Base-by-base conservation (phyloP, 2,888 invertebrate genomes). In the Spodoptera picta region DNA sequence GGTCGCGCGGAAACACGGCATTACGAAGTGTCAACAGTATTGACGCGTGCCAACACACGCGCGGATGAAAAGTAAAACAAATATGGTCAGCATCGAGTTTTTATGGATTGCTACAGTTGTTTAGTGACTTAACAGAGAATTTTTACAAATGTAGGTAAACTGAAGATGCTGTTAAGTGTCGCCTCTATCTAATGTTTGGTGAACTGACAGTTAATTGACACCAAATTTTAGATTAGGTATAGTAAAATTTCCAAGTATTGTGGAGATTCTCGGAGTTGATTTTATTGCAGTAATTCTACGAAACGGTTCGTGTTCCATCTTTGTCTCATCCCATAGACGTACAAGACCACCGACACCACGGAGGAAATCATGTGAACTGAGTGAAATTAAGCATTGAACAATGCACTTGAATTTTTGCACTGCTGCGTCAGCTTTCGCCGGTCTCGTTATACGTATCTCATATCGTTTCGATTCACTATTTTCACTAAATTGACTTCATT, bases 291-390 rank as follows among this genome's bases (percentile, higher is more conserved):
- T 27, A 27, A 27, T 50, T 45, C 7, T 43, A 45, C n/a, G 44
- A 36, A 36, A 36, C 36, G 36, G 36, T 36, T 36, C 36, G 36
- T 36, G 36, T 36, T 9, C 36, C 36, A 9, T 36, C 36, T 36
- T 36, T 36, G 36, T 36, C 36, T 36, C 6, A 9, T 36, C 36
- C 2, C 36, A 36, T 36, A 36, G 36, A 6, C 36, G 36, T 36
- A 36, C 36, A 36, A 83, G 77, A 76, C 76, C 79, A 68, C 56
- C 60, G 57, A 48, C 65, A 60, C 77, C 69, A 69, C 69, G 60
- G 64, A 86, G 85, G 85, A 91, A 90, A 92, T 90, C 89, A 90
- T 92, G 92, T 85, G 92, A 92, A 92, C 90, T 73, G 52, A 90
- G 91, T 88, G 91, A 91, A 91, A 92, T 89, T 89, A 82, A 89